Conservation (phyloP, 2,888 invertebrate species). For the Leptopilina syphax region DNA sequence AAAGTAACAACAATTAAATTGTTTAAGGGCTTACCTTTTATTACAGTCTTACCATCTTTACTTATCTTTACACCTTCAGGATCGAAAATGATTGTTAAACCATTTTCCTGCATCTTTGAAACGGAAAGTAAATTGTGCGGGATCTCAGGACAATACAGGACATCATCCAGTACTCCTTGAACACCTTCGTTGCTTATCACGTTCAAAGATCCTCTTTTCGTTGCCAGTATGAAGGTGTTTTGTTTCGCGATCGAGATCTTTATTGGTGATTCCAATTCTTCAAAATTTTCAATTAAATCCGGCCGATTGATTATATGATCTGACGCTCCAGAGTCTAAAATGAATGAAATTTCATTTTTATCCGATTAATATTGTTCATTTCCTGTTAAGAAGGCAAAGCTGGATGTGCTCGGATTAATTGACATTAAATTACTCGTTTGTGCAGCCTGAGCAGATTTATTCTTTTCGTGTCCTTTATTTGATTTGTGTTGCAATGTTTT, state of each 20-base stretch:
- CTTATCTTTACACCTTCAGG: conserved; percentile 60
- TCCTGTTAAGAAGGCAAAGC: conserved; percentile 44
- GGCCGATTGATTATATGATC: conserved; percentile 51
- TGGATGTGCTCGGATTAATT: not conserved
- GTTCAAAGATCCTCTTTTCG: conserved; percentile 63
- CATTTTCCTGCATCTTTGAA: conserved; percentile 60
- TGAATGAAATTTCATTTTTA: not conserved
- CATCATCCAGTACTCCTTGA: conserved; percentile 54
- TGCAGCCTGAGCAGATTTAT: conserved; percentile 28
- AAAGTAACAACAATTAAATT: conserved; percentile 48
- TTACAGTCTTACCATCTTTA: conserved; percentile 54
- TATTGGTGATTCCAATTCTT: conserved; percentile 41
- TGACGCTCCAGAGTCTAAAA: conserved; percentile 44
- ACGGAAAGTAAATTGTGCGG: conserved; percentile 67
- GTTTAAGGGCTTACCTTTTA: conserved; percentile 59
- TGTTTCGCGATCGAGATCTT: conserved; percentile 63
- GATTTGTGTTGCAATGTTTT: conserved; percentile 38
- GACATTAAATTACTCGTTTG: not conserved
- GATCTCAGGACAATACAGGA: conserved; percentile 65
- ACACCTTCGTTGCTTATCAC: conserved; percentile 61
- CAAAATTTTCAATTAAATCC: conserved; percentile 42
- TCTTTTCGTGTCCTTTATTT: not conserved
- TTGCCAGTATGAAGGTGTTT: conserved; percentile 62
- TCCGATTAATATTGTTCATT: not conserved
- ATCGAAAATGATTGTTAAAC: conserved; percentile 63